These are phyloP conservation scores for Apodemia duryi DNA, from an alignment of 2,888 invertebrate genomes.

Conservation along the genomic window DNA sequence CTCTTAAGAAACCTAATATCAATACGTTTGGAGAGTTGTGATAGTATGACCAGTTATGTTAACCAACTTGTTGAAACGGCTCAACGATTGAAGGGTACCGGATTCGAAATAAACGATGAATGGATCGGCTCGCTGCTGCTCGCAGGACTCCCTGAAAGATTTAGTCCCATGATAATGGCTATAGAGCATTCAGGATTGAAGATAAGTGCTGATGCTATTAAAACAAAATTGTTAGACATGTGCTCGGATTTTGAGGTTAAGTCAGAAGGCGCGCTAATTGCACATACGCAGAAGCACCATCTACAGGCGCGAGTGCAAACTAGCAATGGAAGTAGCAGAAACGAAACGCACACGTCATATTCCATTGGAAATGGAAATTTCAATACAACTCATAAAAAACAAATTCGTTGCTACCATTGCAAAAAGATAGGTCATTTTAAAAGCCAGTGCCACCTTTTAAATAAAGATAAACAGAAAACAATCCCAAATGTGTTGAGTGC, in stretches of 20 bases:
- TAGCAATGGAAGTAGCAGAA: background rate
- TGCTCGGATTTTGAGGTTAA: background rate
- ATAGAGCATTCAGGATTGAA: no score
- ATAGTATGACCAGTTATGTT: no score
- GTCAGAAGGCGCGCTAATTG: background rate
- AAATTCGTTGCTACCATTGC: background rate
- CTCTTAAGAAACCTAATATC: no score
- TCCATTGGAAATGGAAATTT: background rate
- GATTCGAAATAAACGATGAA: no score
- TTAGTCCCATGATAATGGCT: no score
- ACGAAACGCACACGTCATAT: background rate
- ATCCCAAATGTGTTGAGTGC: background rate
- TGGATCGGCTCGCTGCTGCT: no score
- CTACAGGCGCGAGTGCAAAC: no score
- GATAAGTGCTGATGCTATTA: background rate
- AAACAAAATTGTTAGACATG: constrained; percentile 11
- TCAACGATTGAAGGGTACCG: no score
- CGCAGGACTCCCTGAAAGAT: no score
- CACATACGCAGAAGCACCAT: background rate
- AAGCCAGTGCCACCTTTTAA: background rate
- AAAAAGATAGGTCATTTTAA: background rate
- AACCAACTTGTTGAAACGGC: background rate
- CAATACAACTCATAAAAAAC: background rate
- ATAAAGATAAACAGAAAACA: background rate
- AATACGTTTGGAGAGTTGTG: no score